Percentiles rank a stretch among this genome's conserved stretches.
Conservation (phyloP, 2,888 invertebrate genomes). For the Sabellastarte sp. region DNA sequence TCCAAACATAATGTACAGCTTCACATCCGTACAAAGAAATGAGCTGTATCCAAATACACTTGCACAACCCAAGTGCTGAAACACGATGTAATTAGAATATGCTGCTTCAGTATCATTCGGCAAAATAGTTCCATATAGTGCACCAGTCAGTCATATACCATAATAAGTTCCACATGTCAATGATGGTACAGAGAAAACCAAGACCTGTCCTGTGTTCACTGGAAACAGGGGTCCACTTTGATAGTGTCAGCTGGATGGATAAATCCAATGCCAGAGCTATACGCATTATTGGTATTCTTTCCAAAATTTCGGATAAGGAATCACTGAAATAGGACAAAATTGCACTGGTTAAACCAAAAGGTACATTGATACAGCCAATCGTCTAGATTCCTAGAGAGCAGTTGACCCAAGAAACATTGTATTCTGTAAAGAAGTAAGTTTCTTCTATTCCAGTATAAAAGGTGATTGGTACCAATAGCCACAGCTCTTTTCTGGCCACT, state of each 20-base stretch:
- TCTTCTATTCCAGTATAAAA: background rate
- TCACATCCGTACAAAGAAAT: background rate
- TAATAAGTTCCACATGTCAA: background rate
- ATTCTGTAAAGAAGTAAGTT: background rate
- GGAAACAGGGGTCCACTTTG: background rate
- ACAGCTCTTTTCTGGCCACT: background rate
- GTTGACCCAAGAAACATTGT: background rate
- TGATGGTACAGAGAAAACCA: background rate
- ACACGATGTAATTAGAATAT: background rate
- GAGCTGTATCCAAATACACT: background rate
- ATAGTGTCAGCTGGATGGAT: background rate
- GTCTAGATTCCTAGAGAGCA: background rate
- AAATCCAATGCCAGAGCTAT: background rate
- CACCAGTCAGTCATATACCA: background rate
- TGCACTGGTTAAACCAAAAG: background rate
- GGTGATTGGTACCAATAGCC: background rate
- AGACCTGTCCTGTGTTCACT: background rate
- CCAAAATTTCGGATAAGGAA: background rate
- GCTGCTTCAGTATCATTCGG: background rate
- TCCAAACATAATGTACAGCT: background rate
- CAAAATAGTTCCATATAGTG: background rate
- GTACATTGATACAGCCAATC: background rate
- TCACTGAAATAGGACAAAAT: background rate
- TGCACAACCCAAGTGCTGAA: background rate
- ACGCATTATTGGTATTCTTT: background rate